phyloP scores from a whole-genome alignment of 92 coral and sea anemone species.

The Umimayanthus chanpuru region DNA sequence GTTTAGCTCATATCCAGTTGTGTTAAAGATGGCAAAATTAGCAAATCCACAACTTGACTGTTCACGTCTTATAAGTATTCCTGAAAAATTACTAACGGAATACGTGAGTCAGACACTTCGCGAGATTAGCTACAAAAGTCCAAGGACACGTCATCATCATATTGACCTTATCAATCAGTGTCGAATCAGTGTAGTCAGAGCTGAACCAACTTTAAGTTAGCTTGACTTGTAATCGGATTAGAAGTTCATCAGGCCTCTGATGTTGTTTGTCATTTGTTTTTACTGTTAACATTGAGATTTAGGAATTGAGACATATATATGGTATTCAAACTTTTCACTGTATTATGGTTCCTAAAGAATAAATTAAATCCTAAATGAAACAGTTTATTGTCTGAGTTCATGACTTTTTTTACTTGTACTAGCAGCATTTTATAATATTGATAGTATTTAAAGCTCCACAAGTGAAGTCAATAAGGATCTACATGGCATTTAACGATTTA shows the following conservation, averaged over 20 bases:
- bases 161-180: not conserved
- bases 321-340: not conserved
- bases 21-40: too few species aligned
- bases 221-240: not conserved
- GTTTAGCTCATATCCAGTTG: too few species aligned
- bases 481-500: too few species aligned
- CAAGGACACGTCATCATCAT: too few species aligned
- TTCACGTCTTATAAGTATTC: too few species aligned
- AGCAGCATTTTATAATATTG: not conserved
- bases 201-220: not conserved
- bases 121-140: too few species aligned
- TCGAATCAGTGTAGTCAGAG: not conserved
- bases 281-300: not conserved
- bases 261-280: constrained; percentile 11
- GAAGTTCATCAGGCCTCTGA: constrained; percentile 1
- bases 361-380: not conserved
- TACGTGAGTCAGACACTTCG: too few species aligned
- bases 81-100: too few species aligned
- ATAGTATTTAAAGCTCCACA: too few species aligned
- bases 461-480: too few species aligned
- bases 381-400: not conserved
- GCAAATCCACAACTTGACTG: too few species aligned
- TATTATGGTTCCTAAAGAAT: not conserved
- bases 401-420: not conserved
- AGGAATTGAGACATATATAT: not conserved